These are phyloP conservation scores for Zygothrica quintamaculata DNA, from an alignment of 2,888 invertebrate genomes.

Conservation along the genomic window DNA sequence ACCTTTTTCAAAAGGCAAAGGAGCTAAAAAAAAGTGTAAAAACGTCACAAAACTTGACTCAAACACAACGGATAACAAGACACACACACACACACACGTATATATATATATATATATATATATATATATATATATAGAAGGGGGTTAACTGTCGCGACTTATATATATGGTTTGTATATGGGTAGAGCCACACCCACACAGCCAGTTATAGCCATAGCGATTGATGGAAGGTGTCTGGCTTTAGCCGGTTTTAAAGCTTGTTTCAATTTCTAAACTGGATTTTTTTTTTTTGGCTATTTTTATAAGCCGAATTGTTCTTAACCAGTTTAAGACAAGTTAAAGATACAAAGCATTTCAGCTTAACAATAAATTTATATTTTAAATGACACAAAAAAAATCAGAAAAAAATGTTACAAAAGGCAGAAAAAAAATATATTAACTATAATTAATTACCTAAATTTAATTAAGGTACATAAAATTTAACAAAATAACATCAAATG, in stretches of 20 bases:
- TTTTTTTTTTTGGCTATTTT: conserved; percentile 36
- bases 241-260: conserved; percentile 6
- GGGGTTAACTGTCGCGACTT: conserved; percentile 32
- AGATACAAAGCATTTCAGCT: conserved; percentile 15
- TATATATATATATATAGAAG: conserved; percentile 4
- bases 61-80: too few relatives aligned
- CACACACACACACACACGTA: too few relatives aligned
- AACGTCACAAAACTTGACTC: too few relatives aligned
- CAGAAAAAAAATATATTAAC: conserved; percentile 9
- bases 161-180: not conserved
- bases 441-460: conserved; percentile 37
- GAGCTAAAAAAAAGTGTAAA: conserved; percentile 41
- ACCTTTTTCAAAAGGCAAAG: too few relatives aligned
- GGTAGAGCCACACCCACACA: conserved; percentile 44
- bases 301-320: conserved; percentile 25
- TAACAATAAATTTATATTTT: conserved; percentile 34
- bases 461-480: conserved; percentile 37
- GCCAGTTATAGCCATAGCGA: not conserved
- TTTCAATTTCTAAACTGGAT: conserved; percentile 46
- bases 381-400: conserved; percentile 18
- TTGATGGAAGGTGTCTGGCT: conserved; percentile 1
- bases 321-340: conserved; percentile 31
- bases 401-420: too few relatives aligned
- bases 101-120: too few relatives aligned
- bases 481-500: conserved; percentile 29